Conservation (phyloP, 2,113 vertebrate species). For the Propithecus coquereli region DNA sequence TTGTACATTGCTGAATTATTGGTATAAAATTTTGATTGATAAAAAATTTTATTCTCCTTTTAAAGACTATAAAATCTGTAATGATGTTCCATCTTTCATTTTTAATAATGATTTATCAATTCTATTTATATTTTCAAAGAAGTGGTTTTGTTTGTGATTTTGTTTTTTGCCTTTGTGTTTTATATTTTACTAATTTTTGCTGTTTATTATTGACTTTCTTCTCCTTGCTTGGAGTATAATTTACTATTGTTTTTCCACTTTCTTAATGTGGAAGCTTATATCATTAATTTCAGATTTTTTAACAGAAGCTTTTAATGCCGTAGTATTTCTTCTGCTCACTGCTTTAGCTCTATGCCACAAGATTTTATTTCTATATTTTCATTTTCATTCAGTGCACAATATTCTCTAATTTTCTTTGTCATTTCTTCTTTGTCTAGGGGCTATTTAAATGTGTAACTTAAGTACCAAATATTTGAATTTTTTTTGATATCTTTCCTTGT, state of each 20-base stretch:
- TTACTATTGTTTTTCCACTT: background rate
- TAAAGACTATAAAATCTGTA: background rate
- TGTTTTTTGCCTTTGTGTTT: background rate
- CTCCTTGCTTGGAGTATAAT: background rate
- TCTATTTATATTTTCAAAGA: background rate
- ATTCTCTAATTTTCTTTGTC: background rate
- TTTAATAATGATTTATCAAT: background rate
- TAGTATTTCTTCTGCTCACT: background rate
- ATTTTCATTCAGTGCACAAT: background rate
- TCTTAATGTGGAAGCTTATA: background rate
- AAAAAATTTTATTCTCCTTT: background rate
- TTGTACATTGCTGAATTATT: background rate
- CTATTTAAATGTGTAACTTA: background rate
- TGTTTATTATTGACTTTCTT: background rate
- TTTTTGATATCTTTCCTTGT: background rate
- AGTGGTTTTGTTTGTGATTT: background rate
- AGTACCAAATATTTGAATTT: background rate
- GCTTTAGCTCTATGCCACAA: background rate
- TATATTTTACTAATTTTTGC: background rate
- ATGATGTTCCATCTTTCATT: background rate
- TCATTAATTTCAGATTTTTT: background rate
- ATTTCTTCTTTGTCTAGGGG: background rate
- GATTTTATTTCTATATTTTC: background rate
- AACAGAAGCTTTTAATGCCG: background rate
- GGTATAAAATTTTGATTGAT: background rate